Conservation (phyloP, 2,797 vertebrate species). For the Anguilla anguilla region DNA sequence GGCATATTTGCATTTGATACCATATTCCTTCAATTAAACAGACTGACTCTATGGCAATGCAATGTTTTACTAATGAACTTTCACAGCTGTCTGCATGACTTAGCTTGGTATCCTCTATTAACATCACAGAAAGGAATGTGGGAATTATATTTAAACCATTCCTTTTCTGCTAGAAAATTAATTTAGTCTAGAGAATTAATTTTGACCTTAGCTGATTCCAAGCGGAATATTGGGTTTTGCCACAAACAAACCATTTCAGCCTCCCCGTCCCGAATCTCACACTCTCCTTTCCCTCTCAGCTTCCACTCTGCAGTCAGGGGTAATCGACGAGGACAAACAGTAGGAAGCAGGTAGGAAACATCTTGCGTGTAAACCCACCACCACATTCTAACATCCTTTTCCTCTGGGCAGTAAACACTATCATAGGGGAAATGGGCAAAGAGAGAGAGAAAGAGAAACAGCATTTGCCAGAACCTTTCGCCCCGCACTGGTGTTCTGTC, state of each 20-base stretch:
- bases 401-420: conserved; percentile 56
- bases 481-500: conserved; percentile 22
- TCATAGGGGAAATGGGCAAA: conserved; percentile 34
- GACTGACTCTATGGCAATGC: neutral
- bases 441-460: conserved; percentile 38
- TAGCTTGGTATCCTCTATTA: neutral
- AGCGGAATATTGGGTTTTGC: neutral
- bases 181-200: conserved; percentile 30
- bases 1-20: neutral
- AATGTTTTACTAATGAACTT: neutral
- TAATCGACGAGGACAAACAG: conserved; percentile 54
- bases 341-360: conserved; percentile 67
- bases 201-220: neutral
- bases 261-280: conserved; percentile 32
- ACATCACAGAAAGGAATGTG: neutral
- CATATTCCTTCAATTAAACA: neutral
- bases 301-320: conserved; percentile 40
- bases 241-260: neutral
- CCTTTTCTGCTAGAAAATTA: too few relatives aligned
- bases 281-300: conserved; percentile 40
- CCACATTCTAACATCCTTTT: conserved; percentile 55
- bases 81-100: neutral
- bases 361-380: conserved; percentile 63
- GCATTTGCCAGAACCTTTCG: conserved; percentile 34
- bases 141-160: neutral